Evolutionary conservation across 2,797 vertebrate genomes (phyloP).

Genomic region (Melanotaenia nigrans): DNA sequence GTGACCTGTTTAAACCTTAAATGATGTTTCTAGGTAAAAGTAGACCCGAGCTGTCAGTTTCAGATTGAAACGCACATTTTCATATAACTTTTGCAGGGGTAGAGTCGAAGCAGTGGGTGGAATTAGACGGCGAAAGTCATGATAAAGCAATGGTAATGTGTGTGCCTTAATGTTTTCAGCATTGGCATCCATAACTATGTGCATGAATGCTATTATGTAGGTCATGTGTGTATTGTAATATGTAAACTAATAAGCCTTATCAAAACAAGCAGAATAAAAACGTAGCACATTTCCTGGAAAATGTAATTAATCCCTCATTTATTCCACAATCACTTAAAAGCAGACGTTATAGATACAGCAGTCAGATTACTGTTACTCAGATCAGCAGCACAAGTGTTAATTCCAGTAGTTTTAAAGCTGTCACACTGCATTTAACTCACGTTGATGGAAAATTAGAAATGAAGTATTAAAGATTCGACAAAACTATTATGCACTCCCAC

Average conservation of each 20-base stretch:
- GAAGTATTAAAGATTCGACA: not conserved
- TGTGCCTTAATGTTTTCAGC: no score
- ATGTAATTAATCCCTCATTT: constrained; percentile 1
- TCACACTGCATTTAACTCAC: not conserved
- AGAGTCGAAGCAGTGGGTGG: no score
- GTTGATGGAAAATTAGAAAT: not conserved
- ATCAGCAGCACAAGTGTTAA: not conserved
- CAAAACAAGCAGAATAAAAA: not conserved
- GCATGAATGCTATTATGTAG: not conserved
- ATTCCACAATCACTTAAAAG: constrained; percentile 5
- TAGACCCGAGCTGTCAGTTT: no score
- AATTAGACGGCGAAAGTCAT: no score
- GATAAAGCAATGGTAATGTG: no score
- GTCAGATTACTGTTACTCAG: not conserved
- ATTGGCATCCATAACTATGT: not conserved
- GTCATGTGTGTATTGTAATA: not conserved
- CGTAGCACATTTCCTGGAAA: not conserved
- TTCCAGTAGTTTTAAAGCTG: not conserved
- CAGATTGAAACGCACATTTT: no score
- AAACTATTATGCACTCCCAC: constrained; percentile 17
- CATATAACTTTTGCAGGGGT: no score
- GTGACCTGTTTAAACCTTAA: no score
- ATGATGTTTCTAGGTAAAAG: no score
- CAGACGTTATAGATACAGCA: not conserved
- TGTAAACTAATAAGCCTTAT: not conserved